Base-by-base conservation (phyloP, 1,140 invertebrate genomes). In the Diprion similis region DNA sequence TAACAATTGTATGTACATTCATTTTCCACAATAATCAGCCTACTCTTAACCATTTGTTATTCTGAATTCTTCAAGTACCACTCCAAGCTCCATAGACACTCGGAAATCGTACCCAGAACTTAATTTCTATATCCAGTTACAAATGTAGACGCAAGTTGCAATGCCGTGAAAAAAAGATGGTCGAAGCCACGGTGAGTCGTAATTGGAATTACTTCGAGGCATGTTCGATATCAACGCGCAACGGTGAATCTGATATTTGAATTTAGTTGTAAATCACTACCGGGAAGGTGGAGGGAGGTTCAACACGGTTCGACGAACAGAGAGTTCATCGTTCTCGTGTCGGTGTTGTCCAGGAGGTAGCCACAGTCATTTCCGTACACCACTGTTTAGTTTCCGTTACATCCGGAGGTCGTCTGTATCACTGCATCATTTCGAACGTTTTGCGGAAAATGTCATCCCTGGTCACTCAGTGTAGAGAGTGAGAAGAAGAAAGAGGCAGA, bases 381-480 rank as follows among this genome's bases (percentile, higher is more conserved):
- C 75, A 80, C 81, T 80, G 80, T 85, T 83, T 83, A 86, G 84
- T 86, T 86, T 86, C 83, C 84, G 83, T 68, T 74, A 71, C 76
- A 77, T 85, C 82, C 83, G 81, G 72, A 74, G 11, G 11, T 79
- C 78, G 78, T 84, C 76, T 80, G 75, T 81, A 83, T 84, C 80
- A 82, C 75, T 77, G 74, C 72, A 73, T 80, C 80, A 82, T 78
- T 73, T 72, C 51, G 77, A 71, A 73, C 59, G 46, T 37, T 37
- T 37, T 46, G 66, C 59, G 47, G 15, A 74, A 70, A 75, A 76
- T 75, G 68, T 70, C 69, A 7, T 4, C 59, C 59, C 13, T 18
- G 59, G 59, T 64, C 17, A 64, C 13, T 15, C 59, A 15, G 59
- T 15, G 59, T 1, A 17, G 17, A 15, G 59, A 6, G 17, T 64